Evolutionary conservation across 2,797 vertebrate genomes (phyloP).

Genomic region (Hirundo rustica): DNA sequence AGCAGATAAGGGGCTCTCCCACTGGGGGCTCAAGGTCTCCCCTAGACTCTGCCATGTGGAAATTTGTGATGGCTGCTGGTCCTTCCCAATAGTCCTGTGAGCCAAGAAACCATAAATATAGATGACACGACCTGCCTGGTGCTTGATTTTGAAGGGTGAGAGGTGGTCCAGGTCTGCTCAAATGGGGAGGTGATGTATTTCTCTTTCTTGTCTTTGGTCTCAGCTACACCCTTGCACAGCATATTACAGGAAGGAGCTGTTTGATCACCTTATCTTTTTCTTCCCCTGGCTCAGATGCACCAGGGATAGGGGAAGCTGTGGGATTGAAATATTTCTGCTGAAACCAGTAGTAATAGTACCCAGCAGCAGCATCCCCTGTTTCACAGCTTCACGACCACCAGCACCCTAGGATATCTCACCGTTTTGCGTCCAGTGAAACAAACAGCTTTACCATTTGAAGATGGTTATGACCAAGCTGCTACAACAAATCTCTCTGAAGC

Average conservation of each 20-base stretch:
- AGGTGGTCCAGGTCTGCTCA: not conserved
- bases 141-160: not conserved
- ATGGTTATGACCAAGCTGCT: not conserved
- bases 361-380: not conserved
- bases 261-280: not conserved
- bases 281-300: fast-evolving
- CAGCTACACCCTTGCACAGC: not conserved
- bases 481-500: not conserved
- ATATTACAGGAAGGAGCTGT: not conserved
- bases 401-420: not conserved
- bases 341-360: not conserved
- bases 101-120: not conserved
- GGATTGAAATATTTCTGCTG: not conserved
- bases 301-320: not conserved
- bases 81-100: not conserved
- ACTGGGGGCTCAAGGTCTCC: fast-evolving
- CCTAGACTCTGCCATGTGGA: fast-evolving
- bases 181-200: not conserved
- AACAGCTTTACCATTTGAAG: not conserved
- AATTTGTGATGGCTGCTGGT: not conserved
- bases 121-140: not conserved
- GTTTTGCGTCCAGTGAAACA: not conserved
- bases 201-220: not conserved
- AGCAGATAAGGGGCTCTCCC: not conserved
- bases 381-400: not conserved